A percentile compares a stretch with the other conserved stretches of the same genome.
phyloP scores from a whole-genome alignment of 2,797 vertebrate species.

The Argyrosomus regius region DNA sequence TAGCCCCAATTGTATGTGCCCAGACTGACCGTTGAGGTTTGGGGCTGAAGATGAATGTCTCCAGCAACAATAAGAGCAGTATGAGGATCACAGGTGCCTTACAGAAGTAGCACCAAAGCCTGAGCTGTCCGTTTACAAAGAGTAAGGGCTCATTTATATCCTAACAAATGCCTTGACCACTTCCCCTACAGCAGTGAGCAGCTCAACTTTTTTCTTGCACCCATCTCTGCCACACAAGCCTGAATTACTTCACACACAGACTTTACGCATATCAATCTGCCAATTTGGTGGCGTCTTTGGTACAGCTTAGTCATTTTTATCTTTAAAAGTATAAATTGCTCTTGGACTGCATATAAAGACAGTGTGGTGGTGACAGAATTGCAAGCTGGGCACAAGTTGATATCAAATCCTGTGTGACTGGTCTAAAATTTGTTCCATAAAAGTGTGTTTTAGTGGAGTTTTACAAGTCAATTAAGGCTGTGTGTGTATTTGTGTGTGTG shows the following conservation, averaged over 20 bases:
- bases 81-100: conserved; percentile 82
- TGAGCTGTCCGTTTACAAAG: conserved; percentile 82
- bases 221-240: conserved; percentile 29
- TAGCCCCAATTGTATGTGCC: conserved; percentile 78
- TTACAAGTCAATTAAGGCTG: conserved; percentile 87
- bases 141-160: conserved; percentile 81
- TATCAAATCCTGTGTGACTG: conserved; percentile 79
- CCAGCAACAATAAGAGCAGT: conserved; percentile 81
- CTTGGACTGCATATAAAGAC: conserved; percentile 77
- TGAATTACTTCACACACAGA: conserved; percentile 53
- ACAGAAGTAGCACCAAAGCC: conserved; percentile 85
- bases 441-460: conserved; percentile 81
- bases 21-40: conserved; percentile 69
- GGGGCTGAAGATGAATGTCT: conserved; percentile 70
- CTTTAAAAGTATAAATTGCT: conserved; percentile 71
- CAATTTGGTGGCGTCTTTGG: conserved; percentile 68
- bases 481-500: conserved; percentile 44
- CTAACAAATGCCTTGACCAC: conserved; percentile 79
- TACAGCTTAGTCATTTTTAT: conserved; percentile 60
- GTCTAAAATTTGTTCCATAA: conserved; percentile 83
- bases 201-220: conserved; percentile 38
- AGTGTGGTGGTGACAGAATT: conserved; percentile 74
- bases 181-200: conserved; percentile 52
- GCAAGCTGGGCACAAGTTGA: conserved; percentile 80
- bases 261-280: conserved; percentile 55